Evolutionary conservation across 2,113 vertebrate genomes (phyloP), one percentile per base, ranked within the genome.

Genomic region (Paedocypris sp.): DNA sequence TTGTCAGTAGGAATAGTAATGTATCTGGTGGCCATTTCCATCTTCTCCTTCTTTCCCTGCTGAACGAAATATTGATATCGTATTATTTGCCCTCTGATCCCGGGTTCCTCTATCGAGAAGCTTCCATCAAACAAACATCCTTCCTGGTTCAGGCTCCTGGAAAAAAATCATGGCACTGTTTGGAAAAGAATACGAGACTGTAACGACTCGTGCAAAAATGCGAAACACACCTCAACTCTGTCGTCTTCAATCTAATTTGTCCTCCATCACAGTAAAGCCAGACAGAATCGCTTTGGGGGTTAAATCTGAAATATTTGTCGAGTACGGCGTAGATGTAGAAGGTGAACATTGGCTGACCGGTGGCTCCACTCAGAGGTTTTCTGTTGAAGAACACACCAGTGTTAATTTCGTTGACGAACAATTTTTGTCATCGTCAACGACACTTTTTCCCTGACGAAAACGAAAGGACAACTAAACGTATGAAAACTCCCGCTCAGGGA

Each of bases 251-350:
- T 9, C 36, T 12, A 0, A 4, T 0, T 2, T 0, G 0, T 4
- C 0, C 1, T 6, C 0, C 7, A 0, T 2, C 6, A 18, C 0
- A 0, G 20, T 0, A n/a, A 12, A 80, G 2, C 0, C 51, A 0
- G 0, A 83, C 28, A 0, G 7, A 48, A 66, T 85, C 66, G 0
- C 0, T 0, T 0, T 70, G 0, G 6, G 0, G n/a, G 20, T 51
- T 56, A 54, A 84, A 84, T 35, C 2, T 50, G 1, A 86, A 85
- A 52, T 13, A 71, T 38, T 67, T 79, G 53, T 79, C 79, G 61
- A 86, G 25, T 22, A 84, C 71, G 4, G 80, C 73, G 2, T 82
- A 72, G 39, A 83, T 54, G 66, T 83, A 50, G 16, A 85, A 51
- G 26, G 74, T 81, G 63, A 85, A 76, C 52, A 59, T 33, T 3